Evolutionary conservation across 2,888 invertebrate genomes (phyloP), one percentile per base, ranked within the genome.

Genomic region (Tachina grossa): DNA sequence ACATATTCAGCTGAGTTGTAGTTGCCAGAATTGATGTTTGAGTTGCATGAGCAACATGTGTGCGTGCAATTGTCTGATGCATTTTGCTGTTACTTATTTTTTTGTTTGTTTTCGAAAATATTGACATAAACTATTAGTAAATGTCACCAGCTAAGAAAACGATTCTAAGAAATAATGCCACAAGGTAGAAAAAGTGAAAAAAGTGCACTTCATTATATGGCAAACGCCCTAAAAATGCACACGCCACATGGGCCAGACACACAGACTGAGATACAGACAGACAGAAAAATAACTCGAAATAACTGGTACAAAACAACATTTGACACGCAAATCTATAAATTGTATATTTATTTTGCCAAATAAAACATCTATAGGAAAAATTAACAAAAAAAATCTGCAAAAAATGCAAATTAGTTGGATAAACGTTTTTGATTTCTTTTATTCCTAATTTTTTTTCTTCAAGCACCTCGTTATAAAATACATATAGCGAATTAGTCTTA

Each of bases 61-160:
- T 66, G 13, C 45, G 71, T 69, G 39, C 22, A 16, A 43, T 71
- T 72, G 39, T 13, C 6, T 13, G 6, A 59, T 51, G n/a, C 16
- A 43, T 57, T 55, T 63, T 22, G 8, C 2, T 45, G 31, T 31
- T 31, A 31, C 31, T 31, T 31, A 6, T 31, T 57, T 63, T 77
- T 16, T 1, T 57, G 31, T 45, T n/a, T 2, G 2, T 57, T 43
- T n/a, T 22, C 13, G 19, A 31, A 16, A 59, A 72, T 55, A 66
- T 65, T 88, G 88, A 88, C 88, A 87, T 82, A 74, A 84, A 87
- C 84, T 87, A 88, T 88, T 88, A 87, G 88, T 87, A 84, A 72
- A 59, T 87, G 87, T 87, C 87, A 85, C n/a, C 49, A 69, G 39
- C 22, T 61, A 69, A 71, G 55, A 49, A 49, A 55, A 55, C 31